Evolutionary conservation across 2,797 vertebrate genomes (phyloP).

Genomic region (Halcyon smyrnensis): DNA sequence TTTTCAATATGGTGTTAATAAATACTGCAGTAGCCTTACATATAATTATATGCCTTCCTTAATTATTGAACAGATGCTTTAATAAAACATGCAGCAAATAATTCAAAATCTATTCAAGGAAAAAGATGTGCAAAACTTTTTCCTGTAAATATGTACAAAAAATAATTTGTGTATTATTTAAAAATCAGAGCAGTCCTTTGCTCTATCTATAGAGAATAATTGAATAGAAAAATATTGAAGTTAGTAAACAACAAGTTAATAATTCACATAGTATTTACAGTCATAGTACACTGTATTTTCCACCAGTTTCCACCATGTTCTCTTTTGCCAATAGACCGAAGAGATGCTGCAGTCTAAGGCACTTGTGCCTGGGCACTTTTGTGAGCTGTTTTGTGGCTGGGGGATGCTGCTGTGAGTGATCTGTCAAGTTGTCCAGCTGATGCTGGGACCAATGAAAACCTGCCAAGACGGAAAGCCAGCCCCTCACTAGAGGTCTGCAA

Average conservation of each 20-base stretch:
- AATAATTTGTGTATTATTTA: slow-evolving; percentile 49
- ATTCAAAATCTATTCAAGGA: slow-evolving; percentile 51
- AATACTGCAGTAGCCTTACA: slow-evolving; percentile 41
- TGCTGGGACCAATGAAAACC: not conserved
- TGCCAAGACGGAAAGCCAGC: not conserved
- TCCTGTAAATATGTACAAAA: slow-evolving; percentile 55
- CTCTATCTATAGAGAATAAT: slow-evolving; percentile 39
- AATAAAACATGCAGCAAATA: slow-evolving; percentile 66
- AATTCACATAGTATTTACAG: slow-evolving; percentile 51
- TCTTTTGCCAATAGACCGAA: fast-evolving
- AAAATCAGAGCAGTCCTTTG: slow-evolving; percentile 30
- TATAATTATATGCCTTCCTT: slow-evolving; percentile 45
- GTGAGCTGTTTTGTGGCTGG: not conserved
- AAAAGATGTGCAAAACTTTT: slow-evolving; percentile 36
- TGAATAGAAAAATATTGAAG: slow-evolving; percentile 54
- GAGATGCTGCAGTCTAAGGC: not conserved
- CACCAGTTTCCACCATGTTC: not conserved
- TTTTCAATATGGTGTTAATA: not conserved
- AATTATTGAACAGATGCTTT: slow-evolving; percentile 63
- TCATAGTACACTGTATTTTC: not conserved
- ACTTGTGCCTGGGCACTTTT: not conserved
- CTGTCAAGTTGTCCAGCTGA: not conserved
- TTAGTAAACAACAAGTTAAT: slow-evolving; percentile 62
- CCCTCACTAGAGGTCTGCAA: not conserved
- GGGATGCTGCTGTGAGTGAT: not conserved